Conservation (phyloP, 2,888 invertebrate genomes). For the Leucophora obtusa region DNA sequence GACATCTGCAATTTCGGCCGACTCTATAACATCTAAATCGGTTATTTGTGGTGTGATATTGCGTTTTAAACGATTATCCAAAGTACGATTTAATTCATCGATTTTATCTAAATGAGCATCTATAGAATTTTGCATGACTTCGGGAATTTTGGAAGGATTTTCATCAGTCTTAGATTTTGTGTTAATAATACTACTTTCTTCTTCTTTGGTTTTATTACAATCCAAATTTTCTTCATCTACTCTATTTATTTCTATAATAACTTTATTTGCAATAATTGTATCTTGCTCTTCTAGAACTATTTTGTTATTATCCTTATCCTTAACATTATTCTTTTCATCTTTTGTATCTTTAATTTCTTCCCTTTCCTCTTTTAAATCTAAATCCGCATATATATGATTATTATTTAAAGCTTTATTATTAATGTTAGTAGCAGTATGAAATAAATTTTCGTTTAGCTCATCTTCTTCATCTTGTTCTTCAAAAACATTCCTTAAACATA, state of each 20-base stretch:
- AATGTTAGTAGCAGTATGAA: background rate
- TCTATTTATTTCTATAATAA: constrained; percentile 63
- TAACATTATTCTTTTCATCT: background rate
- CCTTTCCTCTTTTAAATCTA: constrained; percentile 68
- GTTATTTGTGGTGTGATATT: constrained; percentile 69
- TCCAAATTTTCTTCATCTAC: constrained; percentile 15
- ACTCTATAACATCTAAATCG: constrained; percentile 74
- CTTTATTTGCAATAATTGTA: constrained; percentile 52
- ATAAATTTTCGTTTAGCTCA: constrained; percentile 30
- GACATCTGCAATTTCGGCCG: constrained; percentile 61
- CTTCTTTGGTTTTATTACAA: background rate
- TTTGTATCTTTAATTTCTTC: constrained; percentile 16
- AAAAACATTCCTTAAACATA: constrained; percentile 60
- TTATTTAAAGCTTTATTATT: constrained; percentile 61
- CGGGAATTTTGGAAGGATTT: constrained; percentile 44
- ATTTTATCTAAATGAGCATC: constrained; percentile 77
- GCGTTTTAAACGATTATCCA: constrained; percentile 76
- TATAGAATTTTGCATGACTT: constrained; percentile 73
- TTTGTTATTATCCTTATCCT: background rate
- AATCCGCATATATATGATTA: constrained; percentile 76
- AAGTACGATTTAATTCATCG: constrained; percentile 75
- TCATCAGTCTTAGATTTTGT: constrained; percentile 16
- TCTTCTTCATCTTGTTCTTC: constrained; percentile 55
- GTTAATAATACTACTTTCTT: background rate
- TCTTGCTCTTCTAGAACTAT: background rate